Evolutionary conservation across 2,113 vertebrate genomes (phyloP), one percentile per base, ranked within the genome.

Genomic region (Myotis davidii): DNA sequence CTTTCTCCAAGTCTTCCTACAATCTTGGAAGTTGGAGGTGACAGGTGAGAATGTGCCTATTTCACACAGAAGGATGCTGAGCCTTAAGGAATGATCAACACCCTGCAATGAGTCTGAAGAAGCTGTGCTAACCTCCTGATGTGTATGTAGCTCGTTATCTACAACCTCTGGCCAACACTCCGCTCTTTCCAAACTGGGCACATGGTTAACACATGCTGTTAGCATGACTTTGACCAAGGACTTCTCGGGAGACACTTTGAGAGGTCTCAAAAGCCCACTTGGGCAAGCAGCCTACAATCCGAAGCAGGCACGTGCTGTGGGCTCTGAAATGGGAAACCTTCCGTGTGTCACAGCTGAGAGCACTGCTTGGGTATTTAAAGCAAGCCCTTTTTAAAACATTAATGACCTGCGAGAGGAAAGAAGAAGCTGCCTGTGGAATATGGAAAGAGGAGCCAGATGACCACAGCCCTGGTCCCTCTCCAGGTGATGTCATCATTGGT

Each of bases 321-420:
- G 23, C 91, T 89, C 92, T 97, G 97, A 37, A 95, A 98, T 96
- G 97, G 97, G 97, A 97, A 97, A 98, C 97, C 96, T 98, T 94
- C 96, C 98, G 93, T 98, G 98, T 98, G 97, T 98, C 97, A 92
- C 95, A 97, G 94, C 93, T 98, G 97, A 97, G 98, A 98, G 98
- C 97, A 96, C 88, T 73, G 94, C 97, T 97, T 94, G 94, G 85
- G 97, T 98, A 98, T 98, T 98, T 98, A 98, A 98, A 98, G 97
- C 96, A 97, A 97, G 87, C 87, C 94, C 97, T 98, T 97, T 96
- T 97, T 98, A 94, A 98, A 98, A 98, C 98, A 98, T 98, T 98
- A 98, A 99, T 98, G 98, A 97, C 95, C 93, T 98, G 98, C 97
- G 98, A 97, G 97, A 91, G 76, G 98, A 98, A 97, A 98, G 96